Evolutionary conservation across 2,888 invertebrate genomes (phyloP).

Genomic region (Eulithis prunata): DNA sequence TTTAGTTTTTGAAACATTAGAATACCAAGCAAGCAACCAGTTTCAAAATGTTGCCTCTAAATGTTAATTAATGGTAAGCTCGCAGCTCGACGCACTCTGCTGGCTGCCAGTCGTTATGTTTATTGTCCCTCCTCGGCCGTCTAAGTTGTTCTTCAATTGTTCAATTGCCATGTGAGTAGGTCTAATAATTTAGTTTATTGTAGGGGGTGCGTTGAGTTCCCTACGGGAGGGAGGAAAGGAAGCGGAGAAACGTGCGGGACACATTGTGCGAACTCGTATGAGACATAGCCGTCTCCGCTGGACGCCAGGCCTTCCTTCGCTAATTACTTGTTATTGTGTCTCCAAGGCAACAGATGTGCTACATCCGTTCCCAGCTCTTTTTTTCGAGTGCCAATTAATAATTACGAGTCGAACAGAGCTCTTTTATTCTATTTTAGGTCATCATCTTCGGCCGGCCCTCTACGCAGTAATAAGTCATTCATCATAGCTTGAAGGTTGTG

Average conservation of each 20-base stretch:
- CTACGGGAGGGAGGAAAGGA: slow-evolving; percentile 56
- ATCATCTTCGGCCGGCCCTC: slow-evolving; percentile 30
- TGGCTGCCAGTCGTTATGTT: slow-evolving; percentile 35
- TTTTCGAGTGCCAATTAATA: slow-evolving; percentile 52
- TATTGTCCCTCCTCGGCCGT: slow-evolving; percentile 33
- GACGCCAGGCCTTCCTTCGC: slow-evolving; percentile 64
- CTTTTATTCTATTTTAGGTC: slow-evolving; percentile 40
- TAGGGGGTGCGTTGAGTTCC: slow-evolving; percentile 39
- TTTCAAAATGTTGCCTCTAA: slow-evolving; percentile 34
- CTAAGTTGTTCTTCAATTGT: slow-evolving; percentile 47
- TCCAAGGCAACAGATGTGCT: slow-evolving; percentile 78
- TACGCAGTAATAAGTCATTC: slow-evolving; percentile 42
- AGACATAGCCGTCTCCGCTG: slow-evolving; percentile 48
- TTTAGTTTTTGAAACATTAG: slow-evolving; percentile 43
- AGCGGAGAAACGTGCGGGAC: slow-evolving; percentile 72
- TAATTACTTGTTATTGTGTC: slow-evolving; percentile 81
- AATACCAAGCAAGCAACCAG: slow-evolving; percentile 38
- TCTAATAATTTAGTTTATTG: slow-evolving; percentile 49
- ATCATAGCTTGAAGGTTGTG: slow-evolving; percentile 49
- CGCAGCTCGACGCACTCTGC: slow-evolving; percentile 31
- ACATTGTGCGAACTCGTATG: slow-evolving; percentile 77
- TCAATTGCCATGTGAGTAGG: slow-evolving; percentile 45
- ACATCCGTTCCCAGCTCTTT: slow-evolving; percentile 72
- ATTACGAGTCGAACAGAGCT: slow-evolving; percentile 36
- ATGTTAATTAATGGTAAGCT: slow-evolving; percentile 44